Evolutionary conservation across 2,888 invertebrate genomes (phyloP).

Genomic region (Epinotia demarniana): DNA sequence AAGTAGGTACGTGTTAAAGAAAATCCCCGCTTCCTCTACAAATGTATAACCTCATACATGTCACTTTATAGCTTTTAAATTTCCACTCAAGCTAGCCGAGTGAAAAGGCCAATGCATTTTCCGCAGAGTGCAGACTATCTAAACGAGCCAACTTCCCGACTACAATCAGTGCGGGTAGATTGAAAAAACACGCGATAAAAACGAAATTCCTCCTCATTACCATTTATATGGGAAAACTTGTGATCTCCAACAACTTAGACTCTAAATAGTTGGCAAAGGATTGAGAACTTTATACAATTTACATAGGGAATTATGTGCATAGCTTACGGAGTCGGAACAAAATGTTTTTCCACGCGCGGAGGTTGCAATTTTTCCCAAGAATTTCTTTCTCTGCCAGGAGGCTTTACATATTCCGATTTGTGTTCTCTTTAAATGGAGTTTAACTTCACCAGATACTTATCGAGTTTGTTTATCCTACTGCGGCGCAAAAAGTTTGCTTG

Average conservation of each 20-base stretch:
- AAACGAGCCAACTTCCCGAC: constrained; percentile 40
- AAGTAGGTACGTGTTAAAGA: background rate
- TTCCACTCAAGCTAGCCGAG: constrained; percentile 27
- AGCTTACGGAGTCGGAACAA: constrained; percentile 36
- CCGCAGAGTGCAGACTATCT: constrained; percentile 34
- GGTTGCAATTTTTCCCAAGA: constrained; percentile 40
- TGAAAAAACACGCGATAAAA: constrained; percentile 52
- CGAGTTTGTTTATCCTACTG: constrained; percentile 1
- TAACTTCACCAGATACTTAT: constrained; percentile 8
- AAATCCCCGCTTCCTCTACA: background rate
- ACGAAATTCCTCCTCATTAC: constrained; percentile 63
- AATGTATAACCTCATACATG: background rate
- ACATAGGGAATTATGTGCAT: constrained; percentile 49
- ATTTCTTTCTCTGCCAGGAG: constrained; percentile 30
- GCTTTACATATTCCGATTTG: constrained; percentile 38
- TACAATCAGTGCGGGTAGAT: constrained; percentile 40
- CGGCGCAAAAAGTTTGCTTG: background rate
- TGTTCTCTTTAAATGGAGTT: constrained; percentile 30
- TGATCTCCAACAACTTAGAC: constrained; percentile 61
- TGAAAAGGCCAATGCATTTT: constrained; percentile 38
- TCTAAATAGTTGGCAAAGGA: constrained; percentile 62
- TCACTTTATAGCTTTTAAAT: constrained; percentile 25
- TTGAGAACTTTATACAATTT: constrained; percentile 58
- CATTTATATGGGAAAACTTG: constrained; percentile 78
- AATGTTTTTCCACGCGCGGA: constrained; percentile 36